Conservation (phyloP, 2,113 vertebrate genomes). For the Heterocephalus glaber region DNA sequence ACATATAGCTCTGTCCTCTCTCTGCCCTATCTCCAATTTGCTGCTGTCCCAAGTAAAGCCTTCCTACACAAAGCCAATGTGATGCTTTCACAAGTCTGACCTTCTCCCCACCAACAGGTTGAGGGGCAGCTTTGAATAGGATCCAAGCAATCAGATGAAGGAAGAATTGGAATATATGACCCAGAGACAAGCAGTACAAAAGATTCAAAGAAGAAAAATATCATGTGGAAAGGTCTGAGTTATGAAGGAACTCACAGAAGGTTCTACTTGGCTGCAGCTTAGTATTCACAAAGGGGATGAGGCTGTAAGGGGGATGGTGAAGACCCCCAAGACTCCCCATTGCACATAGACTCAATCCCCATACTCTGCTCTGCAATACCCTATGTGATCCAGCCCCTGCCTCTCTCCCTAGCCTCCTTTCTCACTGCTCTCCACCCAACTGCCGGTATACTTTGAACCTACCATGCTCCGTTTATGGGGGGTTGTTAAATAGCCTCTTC, state of each 20-base stretch:
- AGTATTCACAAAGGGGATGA: neutral
- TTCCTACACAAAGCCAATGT: neutral
- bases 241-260: neutral
- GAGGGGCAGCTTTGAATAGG: neutral
- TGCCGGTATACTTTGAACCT: neutral
- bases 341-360: neutral
- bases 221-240: too few species aligned
- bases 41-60: neutral
- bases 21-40: rapidly evolving
- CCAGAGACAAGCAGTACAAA: neutral
- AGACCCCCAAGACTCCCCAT: neutral
- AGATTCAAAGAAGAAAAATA: neutral
- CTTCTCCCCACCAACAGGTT: neutral
- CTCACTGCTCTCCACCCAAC: too few species aligned
- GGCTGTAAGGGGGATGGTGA: neutral
- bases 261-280: neutral
- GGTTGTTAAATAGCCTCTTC: neutral
- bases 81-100: neutral
- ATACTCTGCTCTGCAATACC: neutral
- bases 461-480: neutral
- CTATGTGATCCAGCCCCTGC: neutral
- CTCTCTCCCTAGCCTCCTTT: neutral
- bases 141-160: neutral
- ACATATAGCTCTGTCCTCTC: neutral
- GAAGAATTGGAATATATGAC: neutral